A percentile compares a stretch with the other conserved stretches of the same genome.
Evolutionary conservation across 2,797 vertebrate genomes (phyloP).

Genomic region (Acanthurus tractus): DNA sequence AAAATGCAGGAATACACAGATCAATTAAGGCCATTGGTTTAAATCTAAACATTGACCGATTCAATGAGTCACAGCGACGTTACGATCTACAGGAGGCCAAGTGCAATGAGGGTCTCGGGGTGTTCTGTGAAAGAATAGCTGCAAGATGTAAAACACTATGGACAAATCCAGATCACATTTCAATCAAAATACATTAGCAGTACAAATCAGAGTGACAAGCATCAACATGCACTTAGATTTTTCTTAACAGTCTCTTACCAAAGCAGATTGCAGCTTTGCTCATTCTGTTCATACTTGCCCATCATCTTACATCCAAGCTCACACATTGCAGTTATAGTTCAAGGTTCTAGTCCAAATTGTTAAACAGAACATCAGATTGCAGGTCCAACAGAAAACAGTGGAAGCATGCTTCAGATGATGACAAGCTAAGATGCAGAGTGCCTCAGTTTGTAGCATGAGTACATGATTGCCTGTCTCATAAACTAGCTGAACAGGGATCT

Average conservation of each 20-base stretch:
- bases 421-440: conserved; percentile 31
- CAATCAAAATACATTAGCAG: conserved; percentile 27
- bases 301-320: conserved; percentile 50
- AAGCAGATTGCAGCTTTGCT: conserved; percentile 51
- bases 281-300: conserved; percentile 70
- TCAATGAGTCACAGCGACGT: conserved; percentile 24
- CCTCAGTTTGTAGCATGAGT: conserved; percentile 12
- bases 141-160: conserved; percentile 26
- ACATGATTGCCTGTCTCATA: conserved; percentile 30
- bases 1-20: background rate
- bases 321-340: conserved; percentile 34
- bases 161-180: conserved; percentile 32
- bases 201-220: conserved; percentile 35
- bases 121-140: conserved; percentile 68
- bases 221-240: conserved; percentile 74
- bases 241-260: conserved; percentile 55
- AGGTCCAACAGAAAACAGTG: conserved; percentile 79
- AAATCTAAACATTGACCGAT: conserved; percentile 28
- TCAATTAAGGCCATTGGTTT: conserved; percentile 13
- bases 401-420: conserved; percentile 64
- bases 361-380: conserved; percentile 64
- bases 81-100: conserved; percentile 17
- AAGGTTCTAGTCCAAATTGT: conserved; percentile 39
- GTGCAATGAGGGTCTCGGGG: conserved; percentile 74
- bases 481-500: conserved; percentile 8